Conservation (phyloP, 2,888 invertebrate species). For the Sarcophaga rosellei region DNA sequence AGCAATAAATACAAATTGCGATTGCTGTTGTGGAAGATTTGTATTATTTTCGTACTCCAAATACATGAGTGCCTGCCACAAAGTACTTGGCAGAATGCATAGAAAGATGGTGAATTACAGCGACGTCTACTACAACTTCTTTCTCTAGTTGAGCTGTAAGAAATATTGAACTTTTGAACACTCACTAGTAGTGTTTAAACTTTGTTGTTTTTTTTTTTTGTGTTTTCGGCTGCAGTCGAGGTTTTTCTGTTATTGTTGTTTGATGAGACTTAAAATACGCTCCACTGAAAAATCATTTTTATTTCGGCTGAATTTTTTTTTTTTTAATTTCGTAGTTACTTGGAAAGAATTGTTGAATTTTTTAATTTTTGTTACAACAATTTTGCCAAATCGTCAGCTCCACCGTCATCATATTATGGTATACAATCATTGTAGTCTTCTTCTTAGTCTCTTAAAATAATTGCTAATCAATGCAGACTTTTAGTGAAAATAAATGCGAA, state of each 20-base stretch:
- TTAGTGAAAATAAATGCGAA: conserved; percentile 42
- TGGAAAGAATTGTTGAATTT: conserved; percentile 51
- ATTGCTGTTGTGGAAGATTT: background rate
- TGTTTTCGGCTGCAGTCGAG: background rate
- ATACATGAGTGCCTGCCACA: conserved; percentile 26
- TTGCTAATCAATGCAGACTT: conserved; percentile 42
- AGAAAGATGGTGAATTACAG: background rate
- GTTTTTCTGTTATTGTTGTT: conserved; percentile 55
- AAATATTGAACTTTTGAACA: conserved; percentile 9
- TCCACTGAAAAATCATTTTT: conserved; percentile 31
- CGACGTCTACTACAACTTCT: conserved; percentile 42
- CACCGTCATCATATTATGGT: conserved; percentile 24
- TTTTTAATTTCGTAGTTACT: background rate
- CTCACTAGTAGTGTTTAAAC: conserved; percentile 33
- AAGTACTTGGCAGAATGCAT: conserved; percentile 40
- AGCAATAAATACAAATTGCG: conserved; percentile 57
- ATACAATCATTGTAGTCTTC: conserved; percentile 33
- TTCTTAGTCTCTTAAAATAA: background rate
- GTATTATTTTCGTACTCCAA: conserved; percentile 17
- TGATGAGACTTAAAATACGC: conserved; percentile 62
- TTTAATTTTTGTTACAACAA: conserved; percentile 39
- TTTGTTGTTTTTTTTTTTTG: conserved; percentile 1
- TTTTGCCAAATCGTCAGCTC: conserved; percentile 2
- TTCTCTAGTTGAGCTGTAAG: conserved; percentile 25
- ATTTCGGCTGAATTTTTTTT: conserved; percentile 7